A percentile compares a stretch with the other conserved stretches of the same genome.
phyloP scores from a whole-genome alignment of 2,888 invertebrate genomes.

The Choristoneura rosaceana region DNA sequence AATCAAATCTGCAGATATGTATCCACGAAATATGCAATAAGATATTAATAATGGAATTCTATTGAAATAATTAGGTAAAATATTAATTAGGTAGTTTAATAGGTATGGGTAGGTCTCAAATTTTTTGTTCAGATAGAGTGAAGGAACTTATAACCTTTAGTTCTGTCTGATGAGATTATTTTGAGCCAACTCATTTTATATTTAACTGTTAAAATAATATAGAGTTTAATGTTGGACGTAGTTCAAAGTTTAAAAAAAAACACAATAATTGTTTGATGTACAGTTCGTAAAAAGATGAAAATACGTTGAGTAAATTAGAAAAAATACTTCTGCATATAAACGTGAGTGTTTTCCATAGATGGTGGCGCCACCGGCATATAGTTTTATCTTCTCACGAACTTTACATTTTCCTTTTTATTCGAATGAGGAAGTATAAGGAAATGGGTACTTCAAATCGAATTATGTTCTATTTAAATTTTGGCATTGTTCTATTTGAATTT shows the following conservation, averaged over 20 bases:
- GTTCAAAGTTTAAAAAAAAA: slow-evolving; percentile 15
- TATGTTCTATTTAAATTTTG: not conserved
- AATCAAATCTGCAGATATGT: not conserved
- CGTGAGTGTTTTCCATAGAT: not conserved
- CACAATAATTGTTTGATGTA: not conserved
- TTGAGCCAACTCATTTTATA: not conserved
- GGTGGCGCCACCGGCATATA: not conserved
- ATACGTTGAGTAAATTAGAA: too few relatives aligned
- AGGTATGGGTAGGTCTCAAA: not conserved
- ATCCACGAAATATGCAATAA: not conserved
- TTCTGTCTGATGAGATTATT: not conserved
- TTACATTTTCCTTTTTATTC: not conserved
- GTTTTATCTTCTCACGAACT: not conserved
- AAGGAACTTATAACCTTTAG: not conserved
- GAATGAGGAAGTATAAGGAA: not conserved
- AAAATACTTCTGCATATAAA: not conserved
- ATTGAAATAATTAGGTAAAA: not conserved
- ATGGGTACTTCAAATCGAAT: not conserved
- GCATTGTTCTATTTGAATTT: not conserved
- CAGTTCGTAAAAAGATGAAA: too few relatives aligned
- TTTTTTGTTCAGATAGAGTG: not conserved
- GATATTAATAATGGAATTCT: not conserved
- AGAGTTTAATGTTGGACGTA: slow-evolving; percentile 26
- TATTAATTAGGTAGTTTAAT: not conserved
- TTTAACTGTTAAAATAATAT: slow-evolving; percentile 26